Conservation (phyloP, 2,888 invertebrate genomes). For the Sycophila texana region DNA sequence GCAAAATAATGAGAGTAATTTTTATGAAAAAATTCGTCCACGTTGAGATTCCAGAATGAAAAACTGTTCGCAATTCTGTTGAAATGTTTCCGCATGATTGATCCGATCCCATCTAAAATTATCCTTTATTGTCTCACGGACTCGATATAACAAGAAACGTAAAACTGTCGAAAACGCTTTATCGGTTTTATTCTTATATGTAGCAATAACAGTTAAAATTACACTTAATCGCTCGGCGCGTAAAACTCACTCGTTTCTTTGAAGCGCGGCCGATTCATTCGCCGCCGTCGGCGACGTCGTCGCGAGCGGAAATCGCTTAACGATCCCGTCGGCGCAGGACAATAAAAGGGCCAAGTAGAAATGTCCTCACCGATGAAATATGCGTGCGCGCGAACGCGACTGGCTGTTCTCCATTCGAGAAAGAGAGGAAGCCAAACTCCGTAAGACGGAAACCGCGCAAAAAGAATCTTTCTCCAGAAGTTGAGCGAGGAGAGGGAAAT, state of each 20-base stretch:
- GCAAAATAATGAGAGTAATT: neutral
- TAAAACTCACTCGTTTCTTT: conserved; percentile 4
- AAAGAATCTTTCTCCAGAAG: conserved; percentile 69
- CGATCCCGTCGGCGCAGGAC: conserved; percentile 23
- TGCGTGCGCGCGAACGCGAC: conserved; percentile 33
- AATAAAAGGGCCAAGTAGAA: conserved; percentile 45
- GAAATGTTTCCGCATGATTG: too few relatives aligned
- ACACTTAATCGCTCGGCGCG: conserved; percentile 26
- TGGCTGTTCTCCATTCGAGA: conserved; percentile 11
- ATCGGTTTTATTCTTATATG: conserved; percentile 13
- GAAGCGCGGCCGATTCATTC: conserved; percentile 10
- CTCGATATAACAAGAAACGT: conserved; percentile 25
- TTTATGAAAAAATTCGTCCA: too few relatives aligned
- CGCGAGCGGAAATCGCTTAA: conserved; percentile 29
- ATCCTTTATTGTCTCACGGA: neutral
- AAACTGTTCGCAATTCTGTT: too few relatives aligned
- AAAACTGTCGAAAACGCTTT: conserved; percentile 21
- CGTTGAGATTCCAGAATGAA: too few relatives aligned
- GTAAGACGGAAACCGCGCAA: conserved; percentile 64
- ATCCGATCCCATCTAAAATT: too few relatives aligned
- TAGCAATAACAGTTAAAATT: conserved; percentile 53
- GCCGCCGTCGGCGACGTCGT: neutral
- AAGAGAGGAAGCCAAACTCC: conserved; percentile 58
- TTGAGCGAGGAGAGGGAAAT: conserved; percentile 69
- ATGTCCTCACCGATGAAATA: conserved; percentile 60